Evolutionary conservation across 2,888 invertebrate genomes (phyloP), one percentile per base, ranked within the genome.

Genomic region (Cheiracanthium punctorium): DNA sequence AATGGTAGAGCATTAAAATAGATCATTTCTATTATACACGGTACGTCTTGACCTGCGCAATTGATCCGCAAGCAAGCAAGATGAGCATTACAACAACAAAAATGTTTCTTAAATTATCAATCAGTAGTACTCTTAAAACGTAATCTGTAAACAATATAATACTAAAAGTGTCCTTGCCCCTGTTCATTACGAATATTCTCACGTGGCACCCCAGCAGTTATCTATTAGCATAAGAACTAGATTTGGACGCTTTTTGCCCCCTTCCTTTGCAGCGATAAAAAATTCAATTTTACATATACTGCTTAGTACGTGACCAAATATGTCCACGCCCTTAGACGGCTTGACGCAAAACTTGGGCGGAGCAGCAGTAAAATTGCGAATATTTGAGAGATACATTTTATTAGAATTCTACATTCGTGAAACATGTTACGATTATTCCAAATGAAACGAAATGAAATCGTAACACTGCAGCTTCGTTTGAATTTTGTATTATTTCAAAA

Each of bases 221-320:
- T 4, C 43, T 43, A 71, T 71, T 71, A 24, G 43, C 71, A 71
- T 71, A 71, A 71, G 24, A 71, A 29, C 43, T 8, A 71, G 43
- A 71, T 71, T 71, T 71, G 24, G 43, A 71, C 43, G 71, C 71
- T 24, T 4, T 58, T 58, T 58, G 24, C n/a, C 58, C 24, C n/a
- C 58, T 58, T 58, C 24, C 24, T 48, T 8, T 24, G 24, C 32
- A 41, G 32, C 33, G 64, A 80, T 80, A 72, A 80, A 80, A 80
- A 80, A 72, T 80, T 80, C 80, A 80, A 72, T 37, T 71, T 64
- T 64, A 58, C 72, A 37, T 70, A 80, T 72, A 72, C 64, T 28
- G 32, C 12, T 28, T n/a, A n/a, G 80, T 29, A 80, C 80, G 80
- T 80, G 80, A 80, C 80, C 65, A 33, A 69, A 69, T 20, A 52